phyloP scores from a whole-genome alignment of 2,888 invertebrate species.

The Ophion costatus region DNA sequence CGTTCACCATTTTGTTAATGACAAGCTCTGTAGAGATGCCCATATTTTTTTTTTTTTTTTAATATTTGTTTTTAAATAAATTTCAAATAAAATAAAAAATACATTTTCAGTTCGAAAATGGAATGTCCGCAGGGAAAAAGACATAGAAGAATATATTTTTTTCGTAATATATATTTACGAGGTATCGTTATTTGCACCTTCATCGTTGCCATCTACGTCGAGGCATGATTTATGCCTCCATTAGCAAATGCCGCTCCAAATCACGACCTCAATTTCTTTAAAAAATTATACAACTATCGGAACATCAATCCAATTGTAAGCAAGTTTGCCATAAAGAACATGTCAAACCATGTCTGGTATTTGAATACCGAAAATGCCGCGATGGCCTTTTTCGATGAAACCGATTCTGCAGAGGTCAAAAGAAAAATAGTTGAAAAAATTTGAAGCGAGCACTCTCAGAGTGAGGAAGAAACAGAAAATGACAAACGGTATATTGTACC shows the following conservation, averaged over 20 bases:
- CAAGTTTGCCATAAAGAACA: conserved; percentile 2
- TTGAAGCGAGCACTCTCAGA: not conserved
- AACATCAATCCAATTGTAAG: conserved; percentile 4
- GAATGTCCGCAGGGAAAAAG: too few relatives aligned
- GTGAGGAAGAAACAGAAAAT: not conserved
- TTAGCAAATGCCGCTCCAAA: not conserved
- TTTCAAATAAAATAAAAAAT: too few relatives aligned
- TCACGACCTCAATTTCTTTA: conserved; percentile 3
- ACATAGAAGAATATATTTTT: too few relatives aligned
- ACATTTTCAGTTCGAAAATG: too few relatives aligned
- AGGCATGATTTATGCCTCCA: conserved; percentile 4
- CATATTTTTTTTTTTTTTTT: too few relatives aligned
- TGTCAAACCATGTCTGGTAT: not conserved
- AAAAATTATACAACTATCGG: conserved; percentile 11
- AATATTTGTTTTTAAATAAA: too few relatives aligned
- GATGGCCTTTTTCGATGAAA: conserved; percentile 17
- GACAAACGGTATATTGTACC: not conserved
- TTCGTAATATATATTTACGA: too few relatives aligned
- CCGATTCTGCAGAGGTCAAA: not conserved
- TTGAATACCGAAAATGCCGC: conserved; percentile 10
- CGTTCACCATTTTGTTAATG: too few relatives aligned
- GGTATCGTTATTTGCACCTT: too few relatives aligned
- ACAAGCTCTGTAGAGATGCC: too few relatives aligned
- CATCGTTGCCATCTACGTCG: conserved; percentile 2
- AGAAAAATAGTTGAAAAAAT: conserved; percentile 7